phyloP scores from a whole-genome alignment of 2,113 vertebrate genomes.

The Trichomycterus rosablanca region DNA sequence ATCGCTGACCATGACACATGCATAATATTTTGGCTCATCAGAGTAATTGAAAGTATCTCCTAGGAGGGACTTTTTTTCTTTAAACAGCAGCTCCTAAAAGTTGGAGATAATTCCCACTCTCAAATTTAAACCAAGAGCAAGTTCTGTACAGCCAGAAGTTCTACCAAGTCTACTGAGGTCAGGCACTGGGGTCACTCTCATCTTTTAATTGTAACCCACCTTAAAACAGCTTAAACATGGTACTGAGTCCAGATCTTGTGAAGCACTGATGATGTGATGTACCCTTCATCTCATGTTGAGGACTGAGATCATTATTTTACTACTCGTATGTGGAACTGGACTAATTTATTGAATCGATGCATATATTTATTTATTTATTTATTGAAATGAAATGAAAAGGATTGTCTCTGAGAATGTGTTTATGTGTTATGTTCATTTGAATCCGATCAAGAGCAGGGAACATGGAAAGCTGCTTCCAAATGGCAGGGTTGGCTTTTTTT shows the following conservation, averaged over 20 bases:
- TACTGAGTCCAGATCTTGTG: neutral
- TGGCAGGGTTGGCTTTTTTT: slow-evolving; percentile 22
- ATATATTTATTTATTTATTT: slow-evolving; percentile 46
- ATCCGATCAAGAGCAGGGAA: slow-evolving; percentile 22
- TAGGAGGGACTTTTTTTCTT: neutral
- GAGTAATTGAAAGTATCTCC: no score
- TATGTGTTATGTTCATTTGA: slow-evolving; percentile 2
- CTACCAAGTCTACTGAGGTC: slow-evolving; percentile 9
- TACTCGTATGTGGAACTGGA: slow-evolving; percentile 1
- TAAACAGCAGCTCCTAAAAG: no score
- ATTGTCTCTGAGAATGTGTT: neutral
- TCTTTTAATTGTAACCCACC: neutral
- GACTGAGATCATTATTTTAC: slow-evolving; percentile 3
- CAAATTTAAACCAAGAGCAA: no score
- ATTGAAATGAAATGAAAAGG: slow-evolving; percentile 1
- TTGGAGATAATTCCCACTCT: no score
- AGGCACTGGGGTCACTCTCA: slow-evolving; percentile 8
- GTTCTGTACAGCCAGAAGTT: no score
- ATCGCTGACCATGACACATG: no score
- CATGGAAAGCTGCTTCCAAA: slow-evolving; percentile 17
- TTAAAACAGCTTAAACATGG: neutral
- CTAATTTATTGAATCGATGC: slow-evolving; percentile 36
- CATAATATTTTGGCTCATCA: no score
- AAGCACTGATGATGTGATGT: neutral
- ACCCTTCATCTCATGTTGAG: no score